These are phyloP conservation scores for Mus spicilegus DNA, from an alignment of 2,113 vertebrate species.

Conservation along the genomic window DNA sequence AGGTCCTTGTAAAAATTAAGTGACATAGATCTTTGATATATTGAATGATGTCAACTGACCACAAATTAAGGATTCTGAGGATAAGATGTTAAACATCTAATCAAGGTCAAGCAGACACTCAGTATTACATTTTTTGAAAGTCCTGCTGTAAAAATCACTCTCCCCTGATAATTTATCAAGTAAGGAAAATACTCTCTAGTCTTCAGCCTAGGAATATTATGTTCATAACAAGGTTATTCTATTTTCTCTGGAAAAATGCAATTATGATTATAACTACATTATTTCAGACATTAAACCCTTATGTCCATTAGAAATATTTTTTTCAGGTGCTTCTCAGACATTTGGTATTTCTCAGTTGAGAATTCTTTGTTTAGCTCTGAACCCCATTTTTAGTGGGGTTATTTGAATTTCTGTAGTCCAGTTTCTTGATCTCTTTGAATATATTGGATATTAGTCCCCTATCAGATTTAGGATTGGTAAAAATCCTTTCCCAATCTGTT, in stretches of 20 bases:
- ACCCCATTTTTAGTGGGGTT: no score
- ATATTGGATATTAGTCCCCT: no score
- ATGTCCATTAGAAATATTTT: not conserved
- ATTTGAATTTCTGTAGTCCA: no score
- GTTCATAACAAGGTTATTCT: not conserved
- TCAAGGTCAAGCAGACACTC: not conserved
- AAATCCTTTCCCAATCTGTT: no score
- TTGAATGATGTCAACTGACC: not conserved
- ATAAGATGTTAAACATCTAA: not conserved
- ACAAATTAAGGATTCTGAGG: not conserved
- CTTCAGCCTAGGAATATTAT: not conserved
- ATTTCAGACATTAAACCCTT: not conserved
- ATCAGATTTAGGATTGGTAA: no score
- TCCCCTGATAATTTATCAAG: not conserved
- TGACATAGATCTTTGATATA: not conserved
- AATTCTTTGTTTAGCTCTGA: no score
- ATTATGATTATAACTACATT: not conserved
- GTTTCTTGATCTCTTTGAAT: no score
- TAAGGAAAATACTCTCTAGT: not conserved
- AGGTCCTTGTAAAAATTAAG: not conserved
- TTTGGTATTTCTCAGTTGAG: no score
- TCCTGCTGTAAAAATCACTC: not conserved
- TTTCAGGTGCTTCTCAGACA: no score
- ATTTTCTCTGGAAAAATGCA: not conserved
- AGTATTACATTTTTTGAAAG: not conserved